Evolutionary conservation across 2,113 vertebrate genomes (phyloP).

Genomic region (Mesocricetus auratus): DNA sequence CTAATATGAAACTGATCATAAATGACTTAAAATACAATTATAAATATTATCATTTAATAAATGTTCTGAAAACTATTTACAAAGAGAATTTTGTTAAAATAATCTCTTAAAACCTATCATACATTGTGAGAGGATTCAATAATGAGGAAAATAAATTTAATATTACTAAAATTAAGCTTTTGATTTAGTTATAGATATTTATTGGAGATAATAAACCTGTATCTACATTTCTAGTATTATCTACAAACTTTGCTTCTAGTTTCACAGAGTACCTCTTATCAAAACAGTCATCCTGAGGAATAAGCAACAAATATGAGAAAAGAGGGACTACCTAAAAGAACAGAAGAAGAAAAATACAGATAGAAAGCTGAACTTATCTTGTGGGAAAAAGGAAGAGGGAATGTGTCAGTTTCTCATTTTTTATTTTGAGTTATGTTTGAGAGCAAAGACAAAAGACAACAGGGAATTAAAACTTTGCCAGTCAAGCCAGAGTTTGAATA

Average conservation of each 20-base stretch:
- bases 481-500: neutral
- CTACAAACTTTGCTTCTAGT: slow-evolving; percentile 12
- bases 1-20: slow-evolving; percentile 56
- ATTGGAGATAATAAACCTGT: slow-evolving; percentile 55
- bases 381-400: neutral
- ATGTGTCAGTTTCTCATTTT: neutral
- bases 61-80: slow-evolving; percentile 65
- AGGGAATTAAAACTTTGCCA: neutral
- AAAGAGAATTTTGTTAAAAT: slow-evolving; percentile 67
- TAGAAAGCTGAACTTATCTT: neutral
- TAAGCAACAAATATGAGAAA: neutral
- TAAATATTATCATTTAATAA: slow-evolving; percentile 75
- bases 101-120: slow-evolving; percentile 55
- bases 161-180: slow-evolving; percentile 69
- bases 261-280: slow-evolving; percentile 20
- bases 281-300: neutral
- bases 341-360: neutral
- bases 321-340: neutral
- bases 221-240: slow-evolving; percentile 60
- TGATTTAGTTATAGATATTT: slow-evolving; percentile 67
- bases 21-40: slow-evolving; percentile 66
- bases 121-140: slow-evolving; percentile 14
- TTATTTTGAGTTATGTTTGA: neutral
- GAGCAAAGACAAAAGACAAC: neutral
- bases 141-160: slow-evolving; percentile 56